Evolutionary conservation across 2,888 invertebrate species (phyloP).

Genomic region (Rhamphomyia laevipes): DNA sequence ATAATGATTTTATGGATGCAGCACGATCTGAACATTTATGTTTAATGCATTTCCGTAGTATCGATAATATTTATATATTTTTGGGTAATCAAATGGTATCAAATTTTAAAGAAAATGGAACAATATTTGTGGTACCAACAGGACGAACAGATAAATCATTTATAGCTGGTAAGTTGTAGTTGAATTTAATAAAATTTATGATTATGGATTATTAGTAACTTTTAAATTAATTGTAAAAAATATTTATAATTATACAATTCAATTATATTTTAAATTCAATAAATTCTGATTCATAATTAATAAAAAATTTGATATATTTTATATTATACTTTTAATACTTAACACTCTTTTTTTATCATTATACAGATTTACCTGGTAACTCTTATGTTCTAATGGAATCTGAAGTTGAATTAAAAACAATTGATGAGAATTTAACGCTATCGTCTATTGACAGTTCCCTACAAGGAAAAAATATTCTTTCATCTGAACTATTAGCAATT

Average conservation of each 20-base stretch:
- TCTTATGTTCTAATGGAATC: conserved; percentile 32
- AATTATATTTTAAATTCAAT: no score
- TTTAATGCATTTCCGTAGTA: conserved; percentile 34
- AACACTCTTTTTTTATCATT: background rate
- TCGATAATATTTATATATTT: conserved; percentile 31
- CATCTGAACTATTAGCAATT: conserved; percentile 30
- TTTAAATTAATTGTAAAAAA: no score
- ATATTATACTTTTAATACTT: background rate
- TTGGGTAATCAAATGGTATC: conserved; percentile 32
- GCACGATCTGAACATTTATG: conserved; percentile 33
- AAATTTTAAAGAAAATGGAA: conserved; percentile 32
- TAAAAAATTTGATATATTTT: background rate
- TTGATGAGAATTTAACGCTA: conserved; percentile 27
- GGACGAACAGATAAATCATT: conserved; percentile 26
- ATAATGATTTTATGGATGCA: conserved; percentile 34
- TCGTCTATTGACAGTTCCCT: conserved; percentile 25
- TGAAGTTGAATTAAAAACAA: conserved; percentile 28
- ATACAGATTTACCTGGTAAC: conserved; percentile 31
- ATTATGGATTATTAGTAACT: background rate
- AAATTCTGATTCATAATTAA: background rate
- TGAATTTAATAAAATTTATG: no score
- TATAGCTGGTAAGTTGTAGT: conserved; percentile 22
- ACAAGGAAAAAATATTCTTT: conserved; percentile 27
- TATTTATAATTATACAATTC: no score
- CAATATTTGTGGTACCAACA: conserved; percentile 32